phyloP scores from a whole-genome alignment of 2,113 vertebrate species.

The Pelvicachromis taeniatus region DNA sequence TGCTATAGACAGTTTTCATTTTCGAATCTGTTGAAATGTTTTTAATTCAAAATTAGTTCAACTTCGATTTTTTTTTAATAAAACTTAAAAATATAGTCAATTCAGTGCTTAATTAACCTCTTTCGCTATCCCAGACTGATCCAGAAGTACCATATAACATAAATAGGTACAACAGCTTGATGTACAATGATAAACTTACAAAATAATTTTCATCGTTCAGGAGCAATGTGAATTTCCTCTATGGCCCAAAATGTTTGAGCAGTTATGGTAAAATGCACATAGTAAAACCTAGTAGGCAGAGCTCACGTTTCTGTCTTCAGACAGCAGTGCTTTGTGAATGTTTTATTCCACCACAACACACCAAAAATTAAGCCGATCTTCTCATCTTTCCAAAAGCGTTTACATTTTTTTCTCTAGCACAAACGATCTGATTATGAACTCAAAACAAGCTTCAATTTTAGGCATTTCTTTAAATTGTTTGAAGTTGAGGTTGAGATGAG shows the following conservation, averaged over 20 bases:
- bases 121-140: not conserved
- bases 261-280: not conserved
- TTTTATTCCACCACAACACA: not conserved
- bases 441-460: not conserved
- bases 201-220: too few relatives aligned
- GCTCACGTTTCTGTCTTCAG: not conserved
- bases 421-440: not conserved
- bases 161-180: not conserved
- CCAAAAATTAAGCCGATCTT: not conserved
- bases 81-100: not conserved
- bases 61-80: not conserved
- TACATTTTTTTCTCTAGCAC: not conserved
- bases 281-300: not conserved
- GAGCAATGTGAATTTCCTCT: not conserved
- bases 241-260: not conserved
- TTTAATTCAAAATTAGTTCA: not conserved
- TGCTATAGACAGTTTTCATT: not conserved
- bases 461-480: not conserved
- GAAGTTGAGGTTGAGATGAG: not conserved
- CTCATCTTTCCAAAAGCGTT: not conserved
- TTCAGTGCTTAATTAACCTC: not conserved
- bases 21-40: not conserved
- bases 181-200: too few relatives aligned
- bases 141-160: not conserved
- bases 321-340: not conserved